Base-by-base conservation (phyloP, 2,888 invertebrate species). In the Sinotaia quadrata region DNA sequence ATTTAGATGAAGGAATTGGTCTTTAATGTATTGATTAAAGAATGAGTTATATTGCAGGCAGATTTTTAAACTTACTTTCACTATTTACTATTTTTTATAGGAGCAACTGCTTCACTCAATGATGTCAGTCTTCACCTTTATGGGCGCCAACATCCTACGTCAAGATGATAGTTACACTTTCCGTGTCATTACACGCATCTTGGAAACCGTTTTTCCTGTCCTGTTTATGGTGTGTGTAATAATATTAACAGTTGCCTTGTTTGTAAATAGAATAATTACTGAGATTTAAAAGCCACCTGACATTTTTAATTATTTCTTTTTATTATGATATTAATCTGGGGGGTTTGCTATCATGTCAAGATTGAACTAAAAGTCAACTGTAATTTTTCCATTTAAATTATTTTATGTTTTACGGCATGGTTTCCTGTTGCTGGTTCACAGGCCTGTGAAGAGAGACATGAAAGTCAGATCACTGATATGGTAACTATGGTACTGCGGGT, bases 81-180 rank as follows among this genome's bases (percentile, higher is more conserved):
- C 2, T 41, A 37, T n/a, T 2, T 36, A 37, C 29, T 49, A 47
- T 66, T 68, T 12, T 41, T 77, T 76, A 41, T 76, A 88, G 88
- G 86, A 85, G 63, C 93, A 94, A 89, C 95, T 98, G 0, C 89
- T 98, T 21, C 94, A 95, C 84, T 95, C 97, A 82, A 94, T 97
- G 4, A 97, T 98, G 93, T 93, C 96, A 29, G 95, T 99, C 79
- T 99, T 99, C 86, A 97, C 98, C 0, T 99, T 98, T 84, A 96
- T 99, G 93, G 98, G 98, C 0, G 94, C 94, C 0, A 95, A 95
- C 0, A 93, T 98, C 12, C 90, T 98, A 1, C 91, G 97, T 12
- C 95, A 96, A 79, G 98, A 98, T 85, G 97, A 98, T 83, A 93
- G 94, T 0, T 97, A 97, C 88, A 97, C 96, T 84, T 95, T 97